Conservation (phyloP, 2,888 invertebrate genomes). For the Lordiphosa andalusiaca region DNA sequence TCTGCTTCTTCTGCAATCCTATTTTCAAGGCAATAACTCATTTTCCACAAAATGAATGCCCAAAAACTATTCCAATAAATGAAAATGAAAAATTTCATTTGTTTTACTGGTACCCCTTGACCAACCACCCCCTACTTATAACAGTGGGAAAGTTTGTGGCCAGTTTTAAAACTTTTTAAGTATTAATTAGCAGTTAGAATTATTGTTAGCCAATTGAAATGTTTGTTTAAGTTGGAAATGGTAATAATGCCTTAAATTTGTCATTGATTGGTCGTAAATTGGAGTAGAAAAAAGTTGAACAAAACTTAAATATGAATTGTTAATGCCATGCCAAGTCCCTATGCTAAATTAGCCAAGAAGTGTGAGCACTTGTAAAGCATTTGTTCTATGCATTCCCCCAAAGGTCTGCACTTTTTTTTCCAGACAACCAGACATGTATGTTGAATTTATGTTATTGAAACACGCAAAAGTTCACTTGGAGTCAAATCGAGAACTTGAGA, state of each 20-base stretch:
- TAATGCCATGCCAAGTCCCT: not conserved
- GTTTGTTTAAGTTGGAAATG: too few relatives aligned
- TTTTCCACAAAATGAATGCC: conserved; percentile 27
- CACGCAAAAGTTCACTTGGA: conserved; percentile 72
- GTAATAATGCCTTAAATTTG: too few relatives aligned
- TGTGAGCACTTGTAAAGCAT: too few relatives aligned
- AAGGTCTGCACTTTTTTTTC: conserved; percentile 9
- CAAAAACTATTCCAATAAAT: conserved; percentile 65
- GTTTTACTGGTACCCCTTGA: conserved; percentile 15
- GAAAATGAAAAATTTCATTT: conserved; percentile 65
- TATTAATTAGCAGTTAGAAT: too few relatives aligned
- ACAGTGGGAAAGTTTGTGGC: too few relatives aligned
- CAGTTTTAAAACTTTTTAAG: too few relatives aligned
- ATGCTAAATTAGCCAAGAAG: too few relatives aligned
- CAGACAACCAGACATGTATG: conserved; percentile 56
- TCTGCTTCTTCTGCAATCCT: not conserved
- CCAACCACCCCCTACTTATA: conserved; percentile 7
- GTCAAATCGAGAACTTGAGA: conserved; percentile 73
- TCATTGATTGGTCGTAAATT: too few relatives aligned
- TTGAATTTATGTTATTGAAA: conserved; percentile 73
- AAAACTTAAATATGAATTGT: conserved; percentile 59
- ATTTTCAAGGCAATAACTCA: conserved; percentile 43
- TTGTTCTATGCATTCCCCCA: not conserved
- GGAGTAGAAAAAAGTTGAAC: conserved; percentile 19
- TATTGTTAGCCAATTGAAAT: too few relatives aligned